A percentile compares a stretch with the other conserved stretches of the same genome.
phyloP scores from a whole-genome alignment of 2,113 vertebrate species.

The Gymnorhina tibicen region DNA sequence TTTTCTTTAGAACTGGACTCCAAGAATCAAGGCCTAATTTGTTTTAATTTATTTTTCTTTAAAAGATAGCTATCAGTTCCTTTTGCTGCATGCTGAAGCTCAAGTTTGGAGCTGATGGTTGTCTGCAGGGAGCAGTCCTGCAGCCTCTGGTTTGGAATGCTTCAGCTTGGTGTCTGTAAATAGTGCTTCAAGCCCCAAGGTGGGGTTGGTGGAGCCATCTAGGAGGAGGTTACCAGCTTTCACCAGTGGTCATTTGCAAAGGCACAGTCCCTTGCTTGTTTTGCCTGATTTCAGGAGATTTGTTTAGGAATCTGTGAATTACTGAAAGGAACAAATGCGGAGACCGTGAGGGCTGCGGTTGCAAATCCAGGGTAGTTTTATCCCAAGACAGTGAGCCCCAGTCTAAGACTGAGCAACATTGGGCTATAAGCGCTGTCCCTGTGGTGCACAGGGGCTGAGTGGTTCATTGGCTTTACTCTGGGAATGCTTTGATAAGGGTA shows the following conservation, averaged over 20 bases:
- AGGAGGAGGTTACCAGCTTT: background rate
- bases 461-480: background rate
- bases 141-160: background rate
- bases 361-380: background rate
- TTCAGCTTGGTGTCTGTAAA: background rate
- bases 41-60: background rate
- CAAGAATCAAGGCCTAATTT: background rate
- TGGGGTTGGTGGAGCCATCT: background rate
- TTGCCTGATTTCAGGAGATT: background rate
- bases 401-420: background rate
- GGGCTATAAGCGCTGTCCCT: background rate
- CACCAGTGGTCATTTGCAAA: background rate
- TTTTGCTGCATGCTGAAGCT: background rate
- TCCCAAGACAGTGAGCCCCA: background rate
- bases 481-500: background rate
- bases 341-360: rapidly evolving
- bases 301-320: background rate
- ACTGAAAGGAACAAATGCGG: background rate
- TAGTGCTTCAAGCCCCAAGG: background rate
- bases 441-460: background rate
- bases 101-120: background rate
- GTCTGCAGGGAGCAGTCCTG: background rate
- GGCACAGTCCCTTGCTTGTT: background rate
- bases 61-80: background rate
- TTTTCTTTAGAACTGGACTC: background rate